Conservation (phyloP, 2,113 vertebrate genomes). For the Siphamia tubifer region DNA sequence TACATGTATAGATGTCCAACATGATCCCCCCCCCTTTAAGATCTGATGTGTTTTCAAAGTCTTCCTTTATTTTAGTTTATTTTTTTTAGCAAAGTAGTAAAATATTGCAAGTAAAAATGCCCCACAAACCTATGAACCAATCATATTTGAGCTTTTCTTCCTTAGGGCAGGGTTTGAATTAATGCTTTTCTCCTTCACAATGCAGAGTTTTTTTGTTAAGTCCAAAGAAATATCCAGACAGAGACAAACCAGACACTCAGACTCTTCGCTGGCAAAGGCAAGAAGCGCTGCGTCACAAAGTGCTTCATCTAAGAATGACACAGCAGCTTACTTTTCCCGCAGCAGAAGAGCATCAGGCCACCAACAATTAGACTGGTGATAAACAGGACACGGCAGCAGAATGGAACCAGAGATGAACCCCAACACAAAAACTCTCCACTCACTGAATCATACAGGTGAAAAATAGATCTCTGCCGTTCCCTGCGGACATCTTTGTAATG, state of each 20-base stretch:
- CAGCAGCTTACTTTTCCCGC: conserved; percentile 53
- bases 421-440: conserved; percentile 38
- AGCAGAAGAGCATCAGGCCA: conserved; percentile 10
- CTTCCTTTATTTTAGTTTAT: too few relatives aligned
- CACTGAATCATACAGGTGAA: conserved; percentile 38
- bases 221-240: not conserved
- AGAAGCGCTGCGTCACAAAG: conserved; percentile 80
- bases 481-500: conserved; percentile 26
- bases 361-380: not conserved
- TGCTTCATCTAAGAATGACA: conserved; percentile 77
- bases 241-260: not conserved
- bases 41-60: too few relatives aligned
- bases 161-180: too few relatives aligned
- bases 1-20: too few relatives aligned
- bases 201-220: not conserved
- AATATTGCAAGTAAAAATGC: not conserved
- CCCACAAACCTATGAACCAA: not conserved
- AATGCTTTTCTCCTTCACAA: not conserved
- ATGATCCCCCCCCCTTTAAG: too few relatives aligned
- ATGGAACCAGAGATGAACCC: conserved; percentile 29
- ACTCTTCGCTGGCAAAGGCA: not conserved
- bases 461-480: conserved; percentile 31
- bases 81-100: too few relatives aligned
- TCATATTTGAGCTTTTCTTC: not conserved
- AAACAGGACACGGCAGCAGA: not conserved